Percentiles rank a stretch among this genome's conserved stretches.
These are phyloP conservation scores for Agrochola litura DNA, from an alignment of 2,888 invertebrate genomes.

Conservation along the genomic window DNA sequence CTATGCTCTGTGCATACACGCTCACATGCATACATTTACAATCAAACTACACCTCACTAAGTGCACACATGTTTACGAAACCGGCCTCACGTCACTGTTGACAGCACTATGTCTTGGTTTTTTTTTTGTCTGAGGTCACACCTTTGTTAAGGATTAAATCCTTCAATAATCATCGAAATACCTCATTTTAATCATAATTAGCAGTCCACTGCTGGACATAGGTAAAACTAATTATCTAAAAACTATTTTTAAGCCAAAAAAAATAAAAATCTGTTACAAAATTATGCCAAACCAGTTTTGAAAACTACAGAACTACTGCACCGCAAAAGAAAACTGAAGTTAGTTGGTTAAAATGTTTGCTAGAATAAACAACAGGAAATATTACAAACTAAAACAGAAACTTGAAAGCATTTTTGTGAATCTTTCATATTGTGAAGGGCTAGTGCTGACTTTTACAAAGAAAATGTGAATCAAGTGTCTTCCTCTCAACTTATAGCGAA, in stretches of 20 bases:
- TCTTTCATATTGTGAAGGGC: background rate
- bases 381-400: conserved; percentile 11
- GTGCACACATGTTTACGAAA: too few relatives aligned
- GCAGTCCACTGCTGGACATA: background rate
- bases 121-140: background rate
- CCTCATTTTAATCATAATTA: background rate
- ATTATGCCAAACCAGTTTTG: background rate
- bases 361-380: conserved; percentile 31
- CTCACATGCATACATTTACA: too few relatives aligned
- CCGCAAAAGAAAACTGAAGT: background rate
- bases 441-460: too few relatives aligned
- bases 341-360: conserved; percentile 18
- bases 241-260: background rate
- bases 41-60: too few relatives aligned
- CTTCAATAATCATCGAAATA: background rate
- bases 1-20: too few relatives aligned
- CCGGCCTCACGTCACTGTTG: too few relatives aligned
- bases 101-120: too few relatives aligned
- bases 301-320: background rate
- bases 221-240: background rate
- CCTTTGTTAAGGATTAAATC: background rate
- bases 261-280: background rate
- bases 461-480: too few relatives aligned
- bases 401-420: conserved; percentile 20
- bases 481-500: too few relatives aligned